Evolutionary conservation across 2,888 invertebrate species (phyloP).

Genomic region (Drosophila mimica): DNA sequence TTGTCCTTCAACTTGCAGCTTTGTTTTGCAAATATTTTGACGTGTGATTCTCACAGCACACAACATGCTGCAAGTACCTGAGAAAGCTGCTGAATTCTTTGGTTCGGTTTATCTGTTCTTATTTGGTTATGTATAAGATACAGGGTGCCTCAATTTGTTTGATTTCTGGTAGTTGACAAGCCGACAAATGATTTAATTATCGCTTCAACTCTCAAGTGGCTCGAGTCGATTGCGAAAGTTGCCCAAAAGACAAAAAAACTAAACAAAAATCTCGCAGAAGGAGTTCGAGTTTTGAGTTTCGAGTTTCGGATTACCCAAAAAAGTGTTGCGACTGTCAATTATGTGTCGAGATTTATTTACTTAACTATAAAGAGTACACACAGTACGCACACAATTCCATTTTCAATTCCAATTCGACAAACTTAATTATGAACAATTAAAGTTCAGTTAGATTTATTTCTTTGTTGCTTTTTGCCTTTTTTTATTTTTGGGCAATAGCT

Average conservation of each 20-base stretch:
- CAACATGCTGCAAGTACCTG: slow-evolving; percentile 16
- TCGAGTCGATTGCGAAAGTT: slow-evolving; percentile 72
- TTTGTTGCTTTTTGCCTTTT: slow-evolving; percentile 14
- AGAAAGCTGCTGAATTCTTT: background rate
- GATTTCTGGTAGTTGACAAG: slow-evolving; percentile 61
- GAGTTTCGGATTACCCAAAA: slow-evolving; percentile 44
- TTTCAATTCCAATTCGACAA: slow-evolving; percentile 51
- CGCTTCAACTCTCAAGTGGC: slow-evolving; percentile 55
- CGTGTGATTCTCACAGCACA: slow-evolving; percentile 64
- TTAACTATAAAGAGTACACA: slow-evolving; percentile 52
- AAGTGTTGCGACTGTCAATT: slow-evolving; percentile 67
- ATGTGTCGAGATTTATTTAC: slow-evolving; percentile 74
- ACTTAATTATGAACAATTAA: slow-evolving; percentile 78
- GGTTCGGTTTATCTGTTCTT: background rate
- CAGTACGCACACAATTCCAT: slow-evolving; percentile 36
- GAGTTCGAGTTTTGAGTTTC: slow-evolving; percentile 35
- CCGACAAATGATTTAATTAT: slow-evolving; percentile 74
- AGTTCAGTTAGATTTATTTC: slow-evolving; percentile 65
- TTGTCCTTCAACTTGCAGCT: slow-evolving; percentile 71
- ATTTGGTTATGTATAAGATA: slow-evolving; percentile 19
- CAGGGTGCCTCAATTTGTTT: slow-evolving; percentile 53
- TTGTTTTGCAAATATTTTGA: slow-evolving; percentile 81
- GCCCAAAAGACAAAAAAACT: slow-evolving; percentile 52
- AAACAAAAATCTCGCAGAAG: slow-evolving; percentile 2
- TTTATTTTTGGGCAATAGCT: slow-evolving; percentile 59